Percentiles rank a stretch among this genome's conserved stretches.
Conservation (phyloP, 2,113 vertebrate species). For the Cercopithecus mona region DNA sequence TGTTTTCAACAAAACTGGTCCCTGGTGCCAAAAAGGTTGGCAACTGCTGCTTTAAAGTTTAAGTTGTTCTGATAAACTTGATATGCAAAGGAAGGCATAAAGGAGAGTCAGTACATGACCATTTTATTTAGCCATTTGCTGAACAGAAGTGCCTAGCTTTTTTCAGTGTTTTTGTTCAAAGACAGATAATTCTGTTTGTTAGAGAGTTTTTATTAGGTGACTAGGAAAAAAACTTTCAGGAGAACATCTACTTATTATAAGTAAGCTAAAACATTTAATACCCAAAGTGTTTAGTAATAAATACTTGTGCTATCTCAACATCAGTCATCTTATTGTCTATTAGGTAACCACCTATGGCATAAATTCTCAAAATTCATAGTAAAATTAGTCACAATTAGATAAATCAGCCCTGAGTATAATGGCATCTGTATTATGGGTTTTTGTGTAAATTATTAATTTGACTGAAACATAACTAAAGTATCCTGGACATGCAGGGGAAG, state of each 20-base stretch:
- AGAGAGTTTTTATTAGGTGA: neutral
- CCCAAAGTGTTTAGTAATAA: neutral
- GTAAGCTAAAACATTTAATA: conserved; percentile 20
- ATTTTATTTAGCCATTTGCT: conserved; percentile 10
- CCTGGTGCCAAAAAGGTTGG: neutral
- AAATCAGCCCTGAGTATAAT: conserved; percentile 69
- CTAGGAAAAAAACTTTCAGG: neutral
- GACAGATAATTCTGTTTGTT: conserved; percentile 20
- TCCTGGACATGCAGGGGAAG: conserved; percentile 90
- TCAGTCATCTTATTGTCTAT: neutral
- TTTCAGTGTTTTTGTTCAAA: conserved; percentile 20
- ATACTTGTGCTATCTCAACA: neutral
- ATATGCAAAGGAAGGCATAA: neutral
- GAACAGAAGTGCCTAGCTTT: neutral
- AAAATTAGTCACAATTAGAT: conserved; percentile 55
- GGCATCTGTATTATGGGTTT: conserved; percentile 64
- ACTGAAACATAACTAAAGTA: conserved; percentile 86
- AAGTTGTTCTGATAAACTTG: neutral
- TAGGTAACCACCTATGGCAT: neutral
- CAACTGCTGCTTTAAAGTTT: neutral
- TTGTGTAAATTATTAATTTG: conserved; percentile 86
- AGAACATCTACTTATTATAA: neutral
- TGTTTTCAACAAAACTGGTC: neutral
- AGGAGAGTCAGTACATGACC: neutral
- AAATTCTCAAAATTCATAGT: conserved; percentile 21